Evolutionary conservation across 2,113 vertebrate species (phyloP), one percentile per base, ranked within the genome.

Genomic region (Meriones unguiculatus): DNA sequence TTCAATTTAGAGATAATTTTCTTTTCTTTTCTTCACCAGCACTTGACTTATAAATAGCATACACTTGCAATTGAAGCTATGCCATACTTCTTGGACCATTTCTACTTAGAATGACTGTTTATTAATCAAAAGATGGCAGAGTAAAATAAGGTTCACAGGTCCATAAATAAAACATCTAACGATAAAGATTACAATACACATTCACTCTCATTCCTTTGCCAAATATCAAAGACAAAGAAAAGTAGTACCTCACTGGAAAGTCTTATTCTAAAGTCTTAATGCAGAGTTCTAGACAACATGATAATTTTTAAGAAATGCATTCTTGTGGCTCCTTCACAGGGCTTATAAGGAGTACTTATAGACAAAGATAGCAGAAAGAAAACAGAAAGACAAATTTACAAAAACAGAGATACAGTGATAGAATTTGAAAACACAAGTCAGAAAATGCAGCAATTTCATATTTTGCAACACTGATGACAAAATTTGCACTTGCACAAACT

Each of bases 1-100:
- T 93, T 94, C 80, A 78, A 92, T 95, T 64, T 89, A 91, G 20
- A 84, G 50, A 6, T 92, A 93, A 85, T 96, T 95, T 94, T 91
- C 7, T 80, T 92, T 94, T 89, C n/a, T 84, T 96, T 95, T 89
- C 52, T 84, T 86, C 62, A 94, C 32, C 14, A 84, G 8, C 11
- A 70, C 8, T 95, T 95, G 94, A 90, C 32, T 88, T 91, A 2
- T 65, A 41, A 91, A 57, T 13, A 92, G 72, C 10, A 70, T 14
- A 59, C 35, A 54, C 7, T 85, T 95, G 28, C 5, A 57, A n/a
- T 75, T 2, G 32, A 86, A 93, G 2, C 35, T 90, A 9, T 72
- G 52, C 2, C 46, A 14, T 54, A 69, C 62, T 84, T 8, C n/a
- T 70, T 70, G 6, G 2, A 30, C 6, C 28, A 32, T 73, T 59